A percentile compares a stretch with the other conserved stretches of the same genome.
Evolutionary conservation across 2,797 vertebrate species (phyloP).

Genomic region (Tenualosa thibaudeaui): DNA sequence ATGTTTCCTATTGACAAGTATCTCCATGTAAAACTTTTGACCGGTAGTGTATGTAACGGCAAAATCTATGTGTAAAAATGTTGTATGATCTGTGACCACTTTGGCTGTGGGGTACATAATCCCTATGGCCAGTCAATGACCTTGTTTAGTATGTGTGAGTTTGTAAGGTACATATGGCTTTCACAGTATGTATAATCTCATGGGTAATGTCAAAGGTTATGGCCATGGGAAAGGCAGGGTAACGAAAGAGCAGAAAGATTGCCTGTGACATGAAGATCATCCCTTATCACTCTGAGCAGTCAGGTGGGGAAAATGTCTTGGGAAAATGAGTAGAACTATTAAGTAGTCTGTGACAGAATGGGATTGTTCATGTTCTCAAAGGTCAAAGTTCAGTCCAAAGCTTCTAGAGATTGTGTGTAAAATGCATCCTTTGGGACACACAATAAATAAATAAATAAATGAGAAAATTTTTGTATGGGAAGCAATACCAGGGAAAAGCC

Average conservation of each 20-base stretch:
- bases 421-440: not conserved
- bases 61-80: not conserved
- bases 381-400: not conserved
- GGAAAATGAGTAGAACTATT: constrained; percentile 12
- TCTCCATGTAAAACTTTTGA: no score
- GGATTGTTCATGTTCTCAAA: not conserved
- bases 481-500: not conserved
- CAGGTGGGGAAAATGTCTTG: not conserved
- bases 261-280: not conserved
- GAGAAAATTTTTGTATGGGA: not conserved
- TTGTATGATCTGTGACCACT: not conserved
- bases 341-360: not conserved
- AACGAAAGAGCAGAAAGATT: constrained; percentile 11
- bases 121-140: not conserved
- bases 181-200: not conserved
- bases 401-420: not conserved
- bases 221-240: constrained; percentile 1
- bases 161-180: not conserved
- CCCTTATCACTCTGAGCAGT: not conserved
- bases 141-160: not conserved
- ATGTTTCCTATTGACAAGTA: no score
- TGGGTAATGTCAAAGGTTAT: not conserved
- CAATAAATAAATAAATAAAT: not conserved
- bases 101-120: not conserved
- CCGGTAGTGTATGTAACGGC: not conserved